Percentiles rank a stretch among this genome's conserved stretches.
Evolutionary conservation across 2,888 invertebrate genomes (phyloP).

Genomic region (Anoplius nigerrimus): DNA sequence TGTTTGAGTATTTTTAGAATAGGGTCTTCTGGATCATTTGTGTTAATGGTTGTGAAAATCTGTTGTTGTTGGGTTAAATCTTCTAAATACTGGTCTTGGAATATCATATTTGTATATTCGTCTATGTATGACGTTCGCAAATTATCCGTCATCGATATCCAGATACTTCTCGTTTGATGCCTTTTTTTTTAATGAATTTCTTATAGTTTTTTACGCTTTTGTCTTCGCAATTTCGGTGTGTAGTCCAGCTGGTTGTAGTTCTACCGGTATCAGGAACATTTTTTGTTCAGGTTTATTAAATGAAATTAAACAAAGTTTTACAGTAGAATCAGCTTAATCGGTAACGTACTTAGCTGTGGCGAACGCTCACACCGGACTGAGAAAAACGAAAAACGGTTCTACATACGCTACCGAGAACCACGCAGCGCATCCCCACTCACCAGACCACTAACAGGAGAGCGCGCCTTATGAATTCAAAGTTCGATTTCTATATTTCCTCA

Average conservation of each 20-base stretch:
- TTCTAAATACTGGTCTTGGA: not conserved
- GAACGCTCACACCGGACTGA: no score
- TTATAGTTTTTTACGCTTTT: constrained; percentile 27
- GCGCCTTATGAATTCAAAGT: no score
- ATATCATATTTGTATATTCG: not conserved
- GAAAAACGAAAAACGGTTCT: no score
- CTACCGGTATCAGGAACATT: constrained; percentile 36
- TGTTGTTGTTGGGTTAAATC: constrained; percentile 28
- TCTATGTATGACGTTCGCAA: constrained; percentile 10
- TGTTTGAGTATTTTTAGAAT: constrained; percentile 2
- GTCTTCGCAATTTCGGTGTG: constrained; percentile 37
- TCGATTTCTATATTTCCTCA: no score
- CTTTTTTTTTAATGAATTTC: constrained; percentile 32
- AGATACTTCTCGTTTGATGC: constrained; percentile 20
- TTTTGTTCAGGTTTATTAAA: no score
- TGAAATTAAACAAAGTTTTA: no score
- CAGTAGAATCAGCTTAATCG: no score
- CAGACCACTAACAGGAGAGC: no score
- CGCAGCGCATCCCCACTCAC: no score
- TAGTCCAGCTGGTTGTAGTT: not conserved
- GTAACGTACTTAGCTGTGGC: no score
- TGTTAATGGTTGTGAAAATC: constrained; percentile 24
- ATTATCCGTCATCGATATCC: constrained; percentile 21
- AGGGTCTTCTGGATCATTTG: constrained; percentile 26
- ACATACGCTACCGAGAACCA: no score